A percentile compares a stretch with the other conserved stretches of the same genome.
These are phyloP conservation scores for Ceyx cyanopectus DNA, from an alignment of 2,113 vertebrate genomes.

Conservation along the genomic window DNA sequence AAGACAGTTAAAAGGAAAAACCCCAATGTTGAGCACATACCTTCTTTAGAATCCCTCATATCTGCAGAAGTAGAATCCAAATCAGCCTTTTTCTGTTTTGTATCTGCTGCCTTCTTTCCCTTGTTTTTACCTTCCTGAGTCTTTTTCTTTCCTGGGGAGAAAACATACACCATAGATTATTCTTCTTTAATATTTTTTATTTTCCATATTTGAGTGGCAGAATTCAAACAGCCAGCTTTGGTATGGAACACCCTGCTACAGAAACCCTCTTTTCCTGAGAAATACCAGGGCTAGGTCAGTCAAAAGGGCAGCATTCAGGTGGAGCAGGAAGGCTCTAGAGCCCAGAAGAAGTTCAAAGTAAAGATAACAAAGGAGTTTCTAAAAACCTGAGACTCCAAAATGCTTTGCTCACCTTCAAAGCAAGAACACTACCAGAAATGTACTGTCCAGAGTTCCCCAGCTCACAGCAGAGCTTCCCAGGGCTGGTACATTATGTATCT, in stretches of 20 bases:
- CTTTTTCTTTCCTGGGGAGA: conserved; percentile 80
- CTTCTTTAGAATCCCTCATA: conserved; percentile 90
- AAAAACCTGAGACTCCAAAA: not conserved
- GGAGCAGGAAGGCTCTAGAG: not conserved
- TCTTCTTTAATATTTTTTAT: not conserved
- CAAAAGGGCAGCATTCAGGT: not conserved
- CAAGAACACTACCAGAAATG: not conserved
- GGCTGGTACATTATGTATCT: not conserved
- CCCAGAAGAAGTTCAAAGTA: not conserved
- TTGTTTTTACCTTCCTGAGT: conserved; percentile 80
- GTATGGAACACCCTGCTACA: not conserved
- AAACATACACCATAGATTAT: not conserved
- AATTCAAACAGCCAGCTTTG: not conserved
- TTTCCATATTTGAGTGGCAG: not conserved
- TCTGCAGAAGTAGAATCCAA: conserved; percentile 75
- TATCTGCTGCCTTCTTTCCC: conserved; percentile 60
- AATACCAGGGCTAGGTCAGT: not conserved
- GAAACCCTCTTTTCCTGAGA: not conserved
- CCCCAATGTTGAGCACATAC: conserved; percentile 53
- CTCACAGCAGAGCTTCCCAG: not conserved
- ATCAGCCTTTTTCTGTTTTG: conserved; percentile 75
- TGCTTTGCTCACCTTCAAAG: not conserved
- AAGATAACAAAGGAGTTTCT: not conserved
- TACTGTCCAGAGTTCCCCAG: not conserved
- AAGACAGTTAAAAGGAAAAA: not conserved